These are phyloP conservation scores for Callimorpha dominula DNA, from an alignment of 2,888 invertebrate species.

Conservation along the genomic window DNA sequence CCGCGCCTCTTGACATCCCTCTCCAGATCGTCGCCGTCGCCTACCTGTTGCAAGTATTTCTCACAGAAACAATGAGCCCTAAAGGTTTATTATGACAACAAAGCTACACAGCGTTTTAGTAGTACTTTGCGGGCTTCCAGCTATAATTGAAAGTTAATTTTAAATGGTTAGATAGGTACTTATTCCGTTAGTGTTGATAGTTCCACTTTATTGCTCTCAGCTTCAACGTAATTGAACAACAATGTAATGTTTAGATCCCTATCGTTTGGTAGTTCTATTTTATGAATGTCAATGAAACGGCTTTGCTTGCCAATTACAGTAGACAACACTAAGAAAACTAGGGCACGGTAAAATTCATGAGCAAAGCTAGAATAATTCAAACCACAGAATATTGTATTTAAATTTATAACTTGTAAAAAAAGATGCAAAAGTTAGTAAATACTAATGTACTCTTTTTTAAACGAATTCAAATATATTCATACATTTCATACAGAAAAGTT, in stretches of 20 bases:
- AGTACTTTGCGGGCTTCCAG: constrained; percentile 45
- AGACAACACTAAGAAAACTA: neutral
- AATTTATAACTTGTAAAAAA: neutral
- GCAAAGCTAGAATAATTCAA: neutral
- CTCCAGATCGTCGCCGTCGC: constrained; percentile 62
- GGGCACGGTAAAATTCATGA: neutral
- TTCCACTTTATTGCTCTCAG: constrained; percentile 13
- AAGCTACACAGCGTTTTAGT: constrained; percentile 54
- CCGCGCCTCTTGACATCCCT: constrained; percentile 72
- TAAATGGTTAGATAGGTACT: constrained; percentile 13
- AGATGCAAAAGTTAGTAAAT: neutral
- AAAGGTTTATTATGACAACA: constrained; percentile 79
- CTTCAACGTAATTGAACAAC: neutral
- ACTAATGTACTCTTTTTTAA: too few species aligned
- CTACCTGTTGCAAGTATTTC: constrained; percentile 75
- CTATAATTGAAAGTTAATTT: constrained; percentile 44
- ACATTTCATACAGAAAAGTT: too few species aligned
- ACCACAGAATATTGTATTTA: neutral
- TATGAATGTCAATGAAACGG: constrained; percentile 11
- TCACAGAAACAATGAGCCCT: constrained; percentile 83
- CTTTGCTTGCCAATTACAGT: constrained; percentile 4
- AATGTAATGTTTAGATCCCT: constrained; percentile 5
- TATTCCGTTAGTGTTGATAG: constrained; percentile 14
- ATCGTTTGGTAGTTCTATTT: constrained; percentile 22
- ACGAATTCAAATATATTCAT: too few species aligned